Evolutionary conservation across 1,140 invertebrate genomes (phyloP).

Genomic region (Bombyx mori): ASM3026992v2 NC_085110.1:866001-866500

Average conservation of each 20-base stretch:
- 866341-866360: conserved; percentile 4
- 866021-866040: too few species aligned
- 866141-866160: conserved; percentile 28
- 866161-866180: conserved; percentile 24
- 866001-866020: too few species aligned
- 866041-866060: too few species aligned
- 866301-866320: conserved; percentile 1
- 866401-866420: background rate
- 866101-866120: too few species aligned
- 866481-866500: too few species aligned
- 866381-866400: too few species aligned
- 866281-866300: background rate
- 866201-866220: conserved; percentile 45
- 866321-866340: background rate
- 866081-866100: too few species aligned
- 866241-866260: background rate
- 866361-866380: background rate
- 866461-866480: too few species aligned
- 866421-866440: too few species aligned
- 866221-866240: conserved; percentile 21
- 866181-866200: conserved; percentile 40
- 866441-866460: too few species aligned
- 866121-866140: background rate
- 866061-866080: too few species aligned
- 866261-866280: background rate